These are phyloP conservation scores for Eulimnadia texana DNA, from an alignment of 1,140 invertebrate genomes.

Conservation along the genomic window DNA sequence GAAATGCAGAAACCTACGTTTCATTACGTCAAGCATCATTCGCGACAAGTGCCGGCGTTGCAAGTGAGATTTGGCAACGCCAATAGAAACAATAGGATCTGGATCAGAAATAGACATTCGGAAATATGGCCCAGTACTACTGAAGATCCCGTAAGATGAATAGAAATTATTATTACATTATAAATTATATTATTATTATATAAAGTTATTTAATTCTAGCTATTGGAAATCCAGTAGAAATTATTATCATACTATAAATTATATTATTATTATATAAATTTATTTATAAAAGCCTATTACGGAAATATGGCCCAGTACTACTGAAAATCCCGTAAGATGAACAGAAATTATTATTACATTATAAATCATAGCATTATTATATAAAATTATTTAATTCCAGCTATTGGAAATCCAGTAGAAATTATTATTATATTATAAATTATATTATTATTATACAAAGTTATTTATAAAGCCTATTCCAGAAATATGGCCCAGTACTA, in stretches of 20 bases:
- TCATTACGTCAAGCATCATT: background rate
- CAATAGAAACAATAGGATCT: background rate
- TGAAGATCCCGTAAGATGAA: background rate
- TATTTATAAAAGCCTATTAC: too few relatives aligned
- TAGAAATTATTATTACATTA: background rate
- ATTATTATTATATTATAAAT: too few relatives aligned
- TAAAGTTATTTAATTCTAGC: background rate
- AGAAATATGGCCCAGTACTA: background rate
- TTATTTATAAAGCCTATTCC: too few relatives aligned
- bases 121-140: background rate
- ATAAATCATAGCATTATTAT: background rate
- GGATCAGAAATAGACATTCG: background rate
- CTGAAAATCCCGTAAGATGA: background rate
- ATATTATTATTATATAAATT: too few relatives aligned
- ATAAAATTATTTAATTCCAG: background rate
- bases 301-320: background rate
- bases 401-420: background rate
- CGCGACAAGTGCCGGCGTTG: background rate
- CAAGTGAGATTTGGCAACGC: background rate
- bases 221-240: background rate
- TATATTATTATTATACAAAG: too few relatives aligned
- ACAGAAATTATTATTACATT: background rate
- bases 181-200: background rate
- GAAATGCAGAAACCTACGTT: background rate
- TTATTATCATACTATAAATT: too few relatives aligned